Evolutionary conservation across 2,797 vertebrate species (phyloP).

Genomic region (Lepilemur septentrionalis): DNA sequence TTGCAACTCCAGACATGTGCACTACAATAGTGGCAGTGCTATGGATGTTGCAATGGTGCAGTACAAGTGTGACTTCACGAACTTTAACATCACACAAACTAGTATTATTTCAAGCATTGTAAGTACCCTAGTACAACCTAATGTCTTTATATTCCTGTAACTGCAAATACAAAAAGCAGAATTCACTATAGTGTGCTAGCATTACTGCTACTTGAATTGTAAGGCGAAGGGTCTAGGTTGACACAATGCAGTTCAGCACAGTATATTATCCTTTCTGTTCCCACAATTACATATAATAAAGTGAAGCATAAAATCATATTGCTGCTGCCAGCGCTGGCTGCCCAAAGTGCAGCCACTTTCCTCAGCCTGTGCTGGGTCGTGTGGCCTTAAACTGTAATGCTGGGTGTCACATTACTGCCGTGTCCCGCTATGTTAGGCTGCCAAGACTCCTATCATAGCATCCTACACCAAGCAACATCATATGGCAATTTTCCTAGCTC

Average conservation of each 20-base stretch:
- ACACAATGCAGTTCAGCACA: not conserved
- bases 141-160: not conserved
- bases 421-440: not conserved
- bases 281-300: not conserved
- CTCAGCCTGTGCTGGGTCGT: not conserved
- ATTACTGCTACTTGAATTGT: not conserved
- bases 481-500: not conserved
- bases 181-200: not conserved
- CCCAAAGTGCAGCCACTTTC: not conserved
- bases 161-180: not conserved
- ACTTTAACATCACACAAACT: not conserved
- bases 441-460: not conserved
- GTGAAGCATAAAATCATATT: not conserved
- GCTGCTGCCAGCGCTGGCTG: not conserved
- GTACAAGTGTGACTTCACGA: too few relatives aligned
- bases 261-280: not conserved
- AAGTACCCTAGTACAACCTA: not conserved
- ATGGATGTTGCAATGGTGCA: rapidly evolving
- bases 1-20: rapidly evolving
- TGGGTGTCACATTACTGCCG: not conserved
- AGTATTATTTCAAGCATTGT: not conserved
- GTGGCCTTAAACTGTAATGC: not conserved
- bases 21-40: too few relatives aligned
- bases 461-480: not conserved
- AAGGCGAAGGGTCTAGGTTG: not conserved